Evolutionary conservation across 2,113 vertebrate genomes (phyloP), one percentile per base, ranked within the genome.

Genomic region (Rhinoptilus africanus): DNA sequence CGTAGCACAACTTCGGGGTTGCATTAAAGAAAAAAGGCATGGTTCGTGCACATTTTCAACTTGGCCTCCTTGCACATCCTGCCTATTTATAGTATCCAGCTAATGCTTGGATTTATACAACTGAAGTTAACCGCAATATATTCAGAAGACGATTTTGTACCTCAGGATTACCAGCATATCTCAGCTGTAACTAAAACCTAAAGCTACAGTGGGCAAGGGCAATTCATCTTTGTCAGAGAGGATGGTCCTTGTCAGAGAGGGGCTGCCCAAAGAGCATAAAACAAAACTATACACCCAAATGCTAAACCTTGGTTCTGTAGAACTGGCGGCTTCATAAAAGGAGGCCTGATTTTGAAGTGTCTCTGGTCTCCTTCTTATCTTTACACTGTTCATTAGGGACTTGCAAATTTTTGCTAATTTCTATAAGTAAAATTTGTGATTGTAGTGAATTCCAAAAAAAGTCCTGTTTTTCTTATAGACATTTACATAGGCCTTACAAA

Each of bases 1-100:
- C 2, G 6, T 57, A 94, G 48, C 53, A 75, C 37, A 68, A 10
- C 43, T 74, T 88, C 3, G 1, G 68, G 78, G 35, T 12, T 91
- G 35, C 20, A 43, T 75, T 91, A 85, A 94, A 93, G 77, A 85
- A 76, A 93, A 89, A 95, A 92, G 43, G 26, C 88, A 85, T 35
- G 9, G 37, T 85, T 95, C 66, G 71, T 96, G 90, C 85, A 88
- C 88, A 85, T 95, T 96, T 96, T 95, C 34, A 20, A 54, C 85
- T 95, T 95, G 95, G 96, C 96, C n/a, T 93, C 89, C 53, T 93
- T 87, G 89, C 45, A 94, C 85, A 92, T 90, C 90, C 82, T 95
- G 94, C 43, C 94, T 96, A 97, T 96, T 97, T 95, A 93, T 96
- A 96, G 88, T 35, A 95, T 71, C 62, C 81, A 87, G 69, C 62